These are phyloP conservation scores for Sinella curviseta DNA, from an alignment of 1,140 invertebrate genomes.

Conservation along the genomic window DNA sequence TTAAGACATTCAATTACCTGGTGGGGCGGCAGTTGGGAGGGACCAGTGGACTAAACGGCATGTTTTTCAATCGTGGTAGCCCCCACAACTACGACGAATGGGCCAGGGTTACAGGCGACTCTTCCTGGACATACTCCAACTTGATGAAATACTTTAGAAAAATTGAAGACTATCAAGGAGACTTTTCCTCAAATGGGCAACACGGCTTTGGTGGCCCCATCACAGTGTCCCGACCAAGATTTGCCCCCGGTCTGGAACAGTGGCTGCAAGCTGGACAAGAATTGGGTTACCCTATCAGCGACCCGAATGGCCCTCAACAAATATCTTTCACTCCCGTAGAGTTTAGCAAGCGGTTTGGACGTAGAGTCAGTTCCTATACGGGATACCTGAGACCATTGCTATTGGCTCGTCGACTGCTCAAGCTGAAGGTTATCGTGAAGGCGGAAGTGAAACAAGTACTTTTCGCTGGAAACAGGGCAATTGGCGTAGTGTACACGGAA, in stretches of 20 bases:
- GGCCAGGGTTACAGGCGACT: conserved; percentile 3
- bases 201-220: neutral
- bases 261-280: neutral
- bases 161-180: conserved; percentile 22
- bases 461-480: neutral
- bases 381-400: conserved; percentile 13
- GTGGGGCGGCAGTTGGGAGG: neutral
- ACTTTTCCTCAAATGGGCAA: neutral
- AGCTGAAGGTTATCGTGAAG: conserved; percentile 24
- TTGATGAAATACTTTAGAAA: conserved; percentile 20
- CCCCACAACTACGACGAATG: conserved; percentile 16
- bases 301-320: conserved; percentile 27
- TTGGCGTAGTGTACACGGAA: neutral
- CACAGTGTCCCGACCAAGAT: neutral
- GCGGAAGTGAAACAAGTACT: conserved; percentile 9
- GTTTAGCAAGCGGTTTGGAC: conserved; percentile 15
- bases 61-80: neutral
- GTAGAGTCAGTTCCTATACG: conserved; percentile 17
- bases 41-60: neutral
- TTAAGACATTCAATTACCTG: neutral
- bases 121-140: conserved; percentile 22
- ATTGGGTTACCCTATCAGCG: neutral
- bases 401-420: neutral
- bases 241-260: neutral
- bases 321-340: conserved; percentile 1